Base-by-base conservation (phyloP, 2,797 vertebrate genomes). In the Manis crassicaudata region DNA sequence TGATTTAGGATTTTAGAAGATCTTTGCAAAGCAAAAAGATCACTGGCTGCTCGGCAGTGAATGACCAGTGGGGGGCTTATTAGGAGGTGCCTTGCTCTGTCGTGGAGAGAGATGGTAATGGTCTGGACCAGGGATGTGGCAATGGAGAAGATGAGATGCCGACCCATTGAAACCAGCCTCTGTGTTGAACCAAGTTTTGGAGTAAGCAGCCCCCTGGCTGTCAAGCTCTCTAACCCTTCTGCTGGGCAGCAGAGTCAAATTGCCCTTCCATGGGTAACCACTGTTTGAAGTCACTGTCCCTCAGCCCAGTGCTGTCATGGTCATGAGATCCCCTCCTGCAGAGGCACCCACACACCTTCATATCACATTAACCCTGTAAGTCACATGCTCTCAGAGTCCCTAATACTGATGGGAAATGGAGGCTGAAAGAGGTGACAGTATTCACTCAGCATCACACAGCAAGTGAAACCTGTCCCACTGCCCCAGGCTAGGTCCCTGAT, bases 361-460 rank as follows among this genome's bases (percentile, higher is more conserved):
- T 46, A 23, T 52, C 70, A 56, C 40, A 3, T 6, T 6, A 21
- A 27, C 27, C 25, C 62, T 4, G 2, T 43, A 35, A 62, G 43
- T 20, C 79, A 52, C 7, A 3, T 8, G 25, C 35, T 60, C 17
- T 35, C 1, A 0, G n/a, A 14, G 18, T n/a, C 43, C 73, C 18
- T 50, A 6, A 52, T 17, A 37, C 35, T 21, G 54, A 52, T 11
- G 27, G 43, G 50, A 79, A 52, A 58, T 35, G 11, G 25, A 67
- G 52, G 62, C 84, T 81, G 86, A 77, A 68, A 87, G 32, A 92
- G 54, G 46, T 29, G 46, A 85, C 92, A 37, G n/a, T 52, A 58
- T 46, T 56, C 23, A 29, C 35, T 46, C 68, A 46, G 5, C 46
- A 63, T 58, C 80, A 82, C 67, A 81, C 37, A 76, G 84, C 54